Evolutionary conservation across 2,888 invertebrate genomes (phyloP).

Genomic region (Luperina testacea): DNA sequence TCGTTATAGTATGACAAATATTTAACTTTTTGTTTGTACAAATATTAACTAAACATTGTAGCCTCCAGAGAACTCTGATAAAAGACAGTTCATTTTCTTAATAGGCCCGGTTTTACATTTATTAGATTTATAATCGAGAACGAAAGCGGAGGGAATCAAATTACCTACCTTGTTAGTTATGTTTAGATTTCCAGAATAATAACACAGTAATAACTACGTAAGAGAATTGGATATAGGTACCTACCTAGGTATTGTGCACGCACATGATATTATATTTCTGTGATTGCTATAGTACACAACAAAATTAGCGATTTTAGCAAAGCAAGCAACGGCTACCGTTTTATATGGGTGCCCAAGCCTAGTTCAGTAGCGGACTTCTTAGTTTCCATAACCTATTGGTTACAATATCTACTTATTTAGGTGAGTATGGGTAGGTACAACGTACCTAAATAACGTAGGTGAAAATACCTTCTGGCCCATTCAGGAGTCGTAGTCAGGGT

Average conservation of each 20-base stretch:
- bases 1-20: constrained; percentile 48
- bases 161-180: not conserved
- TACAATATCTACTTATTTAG: not conserved
- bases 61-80: constrained; percentile 11
- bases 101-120: constrained; percentile 3
- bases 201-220: not conserved
- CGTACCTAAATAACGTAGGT: not conserved
- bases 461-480: not conserved
- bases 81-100: constrained; percentile 15
- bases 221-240: not conserved
- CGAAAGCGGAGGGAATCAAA: not conserved
- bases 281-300: not conserved
- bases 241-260: not conserved
- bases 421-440: not conserved
- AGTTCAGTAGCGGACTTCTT: not conserved
- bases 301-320: not conserved
- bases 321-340: not conserved
- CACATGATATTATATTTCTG: not conserved
- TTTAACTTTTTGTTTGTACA: constrained; percentile 32
- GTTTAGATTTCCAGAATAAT: not conserved
- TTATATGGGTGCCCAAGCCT: not conserved
- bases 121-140: constrained; percentile 6
- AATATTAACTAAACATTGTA: constrained; percentile 25
- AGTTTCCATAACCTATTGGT: not conserved
- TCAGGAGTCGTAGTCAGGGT: not conserved